Conservation (phyloP, 2,113 vertebrate genomes). For the Larimichthys crocea region DNA sequence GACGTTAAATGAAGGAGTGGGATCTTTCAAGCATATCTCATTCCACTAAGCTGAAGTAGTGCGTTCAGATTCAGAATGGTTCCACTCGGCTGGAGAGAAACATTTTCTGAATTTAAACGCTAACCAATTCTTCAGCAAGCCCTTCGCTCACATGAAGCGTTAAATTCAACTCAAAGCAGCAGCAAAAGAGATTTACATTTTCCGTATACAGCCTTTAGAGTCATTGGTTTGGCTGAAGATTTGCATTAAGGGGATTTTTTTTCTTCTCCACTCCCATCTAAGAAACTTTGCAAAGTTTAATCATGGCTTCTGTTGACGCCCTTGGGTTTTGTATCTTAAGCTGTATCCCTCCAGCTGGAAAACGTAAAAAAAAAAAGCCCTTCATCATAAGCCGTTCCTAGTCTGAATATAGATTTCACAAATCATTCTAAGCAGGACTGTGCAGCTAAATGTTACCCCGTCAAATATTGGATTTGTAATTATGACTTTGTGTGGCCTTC, state of each 20-base stretch:
- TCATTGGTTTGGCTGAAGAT: slow-evolving; percentile 75
- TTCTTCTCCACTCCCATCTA: slow-evolving; percentile 47
- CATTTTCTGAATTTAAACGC: slow-evolving; percentile 82
- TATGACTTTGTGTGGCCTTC: slow-evolving; percentile 46
- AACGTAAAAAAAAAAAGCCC: slow-evolving; percentile 58
- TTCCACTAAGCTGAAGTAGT: slow-evolving; percentile 70
- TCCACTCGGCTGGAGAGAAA: slow-evolving; percentile 77
- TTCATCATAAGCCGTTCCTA: slow-evolving; percentile 66
- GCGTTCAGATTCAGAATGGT: slow-evolving; percentile 72
- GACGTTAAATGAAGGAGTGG: slow-evolving; percentile 65
- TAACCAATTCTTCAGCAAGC: slow-evolving; percentile 71
- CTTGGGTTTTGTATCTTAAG: slow-evolving; percentile 71
- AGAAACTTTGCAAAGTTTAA: slow-evolving; percentile 74
- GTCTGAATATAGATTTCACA: slow-evolving; percentile 61
- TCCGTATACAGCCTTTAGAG: slow-evolving; percentile 70
- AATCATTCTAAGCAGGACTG: slow-evolving; percentile 53
- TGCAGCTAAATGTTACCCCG: slow-evolving; percentile 52
- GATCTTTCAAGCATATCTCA: slow-evolving; percentile 74
- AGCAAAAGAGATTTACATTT: slow-evolving; percentile 80
- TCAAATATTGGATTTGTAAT: slow-evolving; percentile 64
- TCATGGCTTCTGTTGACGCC: slow-evolving; percentile 72
- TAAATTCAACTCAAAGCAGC: slow-evolving; percentile 80
- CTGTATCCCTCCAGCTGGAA: slow-evolving; percentile 51
- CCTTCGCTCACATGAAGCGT: slow-evolving; percentile 74
- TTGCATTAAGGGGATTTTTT: slow-evolving; percentile 67